Conservation (phyloP, 1,140 invertebrate genomes). For the Plutomurus gul region DNA sequence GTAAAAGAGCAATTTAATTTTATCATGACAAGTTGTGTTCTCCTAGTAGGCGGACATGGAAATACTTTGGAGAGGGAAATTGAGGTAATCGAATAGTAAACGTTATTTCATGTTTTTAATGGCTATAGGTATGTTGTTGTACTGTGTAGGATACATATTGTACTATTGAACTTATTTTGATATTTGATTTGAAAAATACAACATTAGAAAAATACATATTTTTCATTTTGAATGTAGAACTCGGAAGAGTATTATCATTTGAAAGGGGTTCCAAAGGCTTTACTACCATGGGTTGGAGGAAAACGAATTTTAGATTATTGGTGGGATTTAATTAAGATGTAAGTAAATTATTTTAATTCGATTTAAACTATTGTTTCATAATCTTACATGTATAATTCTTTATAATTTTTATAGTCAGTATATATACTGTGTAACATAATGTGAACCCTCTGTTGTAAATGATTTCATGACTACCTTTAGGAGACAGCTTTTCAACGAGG, state of each 20-base stretch:
- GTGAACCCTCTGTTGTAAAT: no score
- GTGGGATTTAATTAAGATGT: conserved; percentile 38
- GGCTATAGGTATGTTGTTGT: no score
- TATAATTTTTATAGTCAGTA: no score
- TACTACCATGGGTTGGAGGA: conserved; percentile 28
- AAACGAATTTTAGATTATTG: conserved; percentile 38
- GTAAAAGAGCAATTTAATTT: no score
- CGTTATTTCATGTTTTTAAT: no score
- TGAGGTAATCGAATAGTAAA: no score
- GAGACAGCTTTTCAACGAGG: conserved; percentile 55
- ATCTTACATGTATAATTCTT: neutral
- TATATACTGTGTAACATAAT: no score
- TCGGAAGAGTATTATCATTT: conserved; percentile 7
- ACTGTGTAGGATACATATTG: no score
- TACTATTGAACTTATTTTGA: neutral
- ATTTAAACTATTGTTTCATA: neutral
- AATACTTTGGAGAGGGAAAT: conserved; percentile 32
- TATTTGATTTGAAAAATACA: neutral
- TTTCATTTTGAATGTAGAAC: neutral
- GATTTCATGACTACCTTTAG: conserved; percentile 30
- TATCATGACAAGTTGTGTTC: conserved; percentile 30
- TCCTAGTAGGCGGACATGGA: conserved; percentile 27
- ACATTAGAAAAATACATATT: neutral
- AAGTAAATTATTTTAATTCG: neutral
- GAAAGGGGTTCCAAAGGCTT: conserved; percentile 27